Conservation (phyloP, 92 coral and sea anemone genomes). For the Umimayanthus kanabou region DNA sequence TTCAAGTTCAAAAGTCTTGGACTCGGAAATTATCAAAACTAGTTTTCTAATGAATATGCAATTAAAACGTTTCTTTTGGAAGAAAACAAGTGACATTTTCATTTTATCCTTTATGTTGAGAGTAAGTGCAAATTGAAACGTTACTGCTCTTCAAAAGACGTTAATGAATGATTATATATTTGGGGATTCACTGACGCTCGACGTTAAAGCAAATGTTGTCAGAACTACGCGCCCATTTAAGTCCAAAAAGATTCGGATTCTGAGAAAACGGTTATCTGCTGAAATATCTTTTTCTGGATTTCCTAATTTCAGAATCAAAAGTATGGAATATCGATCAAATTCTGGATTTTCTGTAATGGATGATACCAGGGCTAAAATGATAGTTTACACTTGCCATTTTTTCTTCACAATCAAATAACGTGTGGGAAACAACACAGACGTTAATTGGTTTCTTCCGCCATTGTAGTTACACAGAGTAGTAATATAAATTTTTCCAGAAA, state of each 20-base stretch:
- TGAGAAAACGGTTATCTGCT: not conserved
- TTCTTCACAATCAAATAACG: not conserved
- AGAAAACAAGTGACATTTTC: not conserved
- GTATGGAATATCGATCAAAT: not conserved
- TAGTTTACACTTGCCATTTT: not conserved
- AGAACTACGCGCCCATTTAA: not conserved
- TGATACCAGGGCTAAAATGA: too few relatives aligned
- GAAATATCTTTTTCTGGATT: too few relatives aligned
- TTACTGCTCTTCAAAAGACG: not conserved
- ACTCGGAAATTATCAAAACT: slow-evolving; percentile 28
- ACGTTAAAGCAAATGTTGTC: not conserved
- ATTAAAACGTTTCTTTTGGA: not conserved
- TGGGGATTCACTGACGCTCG: not conserved
- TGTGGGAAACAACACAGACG: too few relatives aligned
- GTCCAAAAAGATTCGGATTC: not conserved
- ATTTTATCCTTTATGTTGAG: not conserved
- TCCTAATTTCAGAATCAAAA: not conserved
- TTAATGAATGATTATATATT: not conserved
- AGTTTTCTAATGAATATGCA: slow-evolving; percentile 24
- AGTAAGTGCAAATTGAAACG: not conserved
- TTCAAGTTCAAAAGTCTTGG: slow-evolving; percentile 32
- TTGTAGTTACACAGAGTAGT: too few relatives aligned
- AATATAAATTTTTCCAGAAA: too few relatives aligned
- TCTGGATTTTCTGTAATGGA: not conserved
- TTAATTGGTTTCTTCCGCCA: too few relatives aligned